Conservation (phyloP, 2,888 invertebrate species). For the Mesopsocus fuscifrons region DNA sequence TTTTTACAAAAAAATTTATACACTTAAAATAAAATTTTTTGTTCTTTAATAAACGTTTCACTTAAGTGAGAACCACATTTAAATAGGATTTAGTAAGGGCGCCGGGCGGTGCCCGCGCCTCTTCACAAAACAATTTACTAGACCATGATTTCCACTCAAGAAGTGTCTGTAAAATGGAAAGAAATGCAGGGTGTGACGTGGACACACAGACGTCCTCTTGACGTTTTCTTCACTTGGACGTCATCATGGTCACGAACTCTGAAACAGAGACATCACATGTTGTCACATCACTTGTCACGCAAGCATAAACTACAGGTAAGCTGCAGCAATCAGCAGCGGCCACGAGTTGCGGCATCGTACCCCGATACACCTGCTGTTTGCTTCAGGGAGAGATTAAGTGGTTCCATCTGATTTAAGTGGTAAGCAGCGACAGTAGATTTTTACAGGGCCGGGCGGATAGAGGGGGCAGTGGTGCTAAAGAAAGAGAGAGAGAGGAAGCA, state of each 20-base stretch:
- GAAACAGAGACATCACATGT: conserved; percentile 30
- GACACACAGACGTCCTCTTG: conserved; percentile 17
- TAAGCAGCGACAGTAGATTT: too few relatives aligned
- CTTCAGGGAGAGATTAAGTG: too few relatives aligned
- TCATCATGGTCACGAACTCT: conserved; percentile 99
- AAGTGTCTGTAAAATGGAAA: conserved; percentile 20
- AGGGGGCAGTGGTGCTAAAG: too few relatives aligned
- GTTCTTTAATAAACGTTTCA: conserved; percentile 3
- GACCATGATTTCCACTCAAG: conserved; percentile 18
- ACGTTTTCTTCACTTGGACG: conserved; percentile 68
- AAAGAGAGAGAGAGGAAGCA: too few relatives aligned
- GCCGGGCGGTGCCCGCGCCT: neutral
- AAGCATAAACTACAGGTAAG: too few relatives aligned
- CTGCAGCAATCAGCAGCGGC: too few relatives aligned
- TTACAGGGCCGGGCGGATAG: too few relatives aligned
- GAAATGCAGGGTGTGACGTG: conserved; percentile 20
- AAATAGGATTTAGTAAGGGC: conserved; percentile 3
- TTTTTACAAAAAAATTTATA: neutral
- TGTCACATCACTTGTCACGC: neutral
- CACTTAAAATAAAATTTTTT: conserved; percentile 1
- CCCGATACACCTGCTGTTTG: too few relatives aligned
- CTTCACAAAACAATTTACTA: conserved; percentile 3
- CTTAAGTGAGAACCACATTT: conserved; percentile 9
- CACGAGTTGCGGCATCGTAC: too few relatives aligned
- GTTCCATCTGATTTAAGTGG: too few relatives aligned